These are phyloP conservation scores for Ardeotis arabs DNA, from an alignment of 2,113 vertebrate species.

Conservation along the genomic window DNA sequence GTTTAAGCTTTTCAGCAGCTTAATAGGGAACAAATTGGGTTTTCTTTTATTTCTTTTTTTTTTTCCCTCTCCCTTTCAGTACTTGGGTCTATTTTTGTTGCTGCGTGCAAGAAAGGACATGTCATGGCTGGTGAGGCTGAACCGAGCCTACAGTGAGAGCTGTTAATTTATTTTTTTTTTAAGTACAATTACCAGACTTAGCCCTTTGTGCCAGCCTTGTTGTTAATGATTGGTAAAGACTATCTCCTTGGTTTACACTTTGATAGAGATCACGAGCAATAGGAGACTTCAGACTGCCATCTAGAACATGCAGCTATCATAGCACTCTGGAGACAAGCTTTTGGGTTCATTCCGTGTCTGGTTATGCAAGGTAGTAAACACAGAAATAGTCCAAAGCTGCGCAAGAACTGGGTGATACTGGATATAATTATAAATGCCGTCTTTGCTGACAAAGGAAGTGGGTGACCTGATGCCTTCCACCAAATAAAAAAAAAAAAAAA, in stretches of 20 bases:
- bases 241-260: constrained; percentile 71
- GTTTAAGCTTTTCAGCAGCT: constrained; percentile 74
- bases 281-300: constrained; percentile 53
- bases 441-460: not conserved
- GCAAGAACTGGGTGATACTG: not conserved
- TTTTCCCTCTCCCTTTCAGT: not conserved
- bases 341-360: not conserved
- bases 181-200: constrained; percentile 66
- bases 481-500: not conserved
- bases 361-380: not conserved
- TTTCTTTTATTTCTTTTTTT: constrained; percentile 40
- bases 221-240: constrained; percentile 76
- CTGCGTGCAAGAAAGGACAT: constrained; percentile 39
- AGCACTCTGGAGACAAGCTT: not conserved
- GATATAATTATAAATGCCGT: not conserved
- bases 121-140: constrained; percentile 35
- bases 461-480: not conserved
- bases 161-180: constrained; percentile 32
- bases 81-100: constrained; percentile 41
- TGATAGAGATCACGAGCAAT: constrained; percentile 61
- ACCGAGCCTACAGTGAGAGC: constrained; percentile 13
- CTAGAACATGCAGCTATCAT: constrained; percentile 17
- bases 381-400: not conserved
- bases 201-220: constrained; percentile 62
- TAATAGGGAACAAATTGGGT: constrained; percentile 67